phyloP scores from a whole-genome alignment of 2,113 vertebrate species.

The Nibea coibor region DNA sequence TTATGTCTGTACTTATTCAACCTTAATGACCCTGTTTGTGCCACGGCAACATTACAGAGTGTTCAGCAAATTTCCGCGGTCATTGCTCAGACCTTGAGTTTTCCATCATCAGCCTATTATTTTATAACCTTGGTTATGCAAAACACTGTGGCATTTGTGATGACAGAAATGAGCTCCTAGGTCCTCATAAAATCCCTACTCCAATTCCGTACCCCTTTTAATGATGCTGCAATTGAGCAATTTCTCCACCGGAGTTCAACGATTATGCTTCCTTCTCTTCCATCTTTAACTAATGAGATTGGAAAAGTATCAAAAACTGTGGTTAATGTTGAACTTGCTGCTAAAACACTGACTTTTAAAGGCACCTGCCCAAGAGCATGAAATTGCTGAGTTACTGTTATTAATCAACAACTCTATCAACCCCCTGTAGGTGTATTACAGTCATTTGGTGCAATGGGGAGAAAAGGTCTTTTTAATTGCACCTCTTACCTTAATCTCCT shows the following conservation, averaged over 20 bases:
- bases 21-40: constrained; percentile 59
- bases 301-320: constrained; percentile 13
- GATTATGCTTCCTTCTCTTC: background rate
- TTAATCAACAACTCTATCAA: constrained; percentile 16
- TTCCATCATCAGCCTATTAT: constrained; percentile 61
- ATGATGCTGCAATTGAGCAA: constrained; percentile 23
- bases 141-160: constrained; percentile 63
- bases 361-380: background rate
- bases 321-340: constrained; percentile 7
- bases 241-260: background rate
- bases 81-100: constrained; percentile 57
- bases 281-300: background rate
- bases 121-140: constrained; percentile 64
- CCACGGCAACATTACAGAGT: constrained; percentile 24
- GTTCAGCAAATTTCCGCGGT: constrained; percentile 56
- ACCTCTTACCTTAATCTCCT: background rate
- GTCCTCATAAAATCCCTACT: constrained; percentile 41
- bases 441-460: background rate
- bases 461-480: constrained; percentile 1
- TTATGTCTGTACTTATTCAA: constrained; percentile 52
- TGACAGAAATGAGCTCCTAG: constrained; percentile 51
- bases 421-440: background rate
- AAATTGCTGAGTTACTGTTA: background rate
- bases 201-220: constrained; percentile 34
- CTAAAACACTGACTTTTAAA: constrained; percentile 17